These are phyloP conservation scores for Drosophila neutralis DNA, from an alignment of 2,888 invertebrate genomes.

Conservation along the genomic window DNA sequence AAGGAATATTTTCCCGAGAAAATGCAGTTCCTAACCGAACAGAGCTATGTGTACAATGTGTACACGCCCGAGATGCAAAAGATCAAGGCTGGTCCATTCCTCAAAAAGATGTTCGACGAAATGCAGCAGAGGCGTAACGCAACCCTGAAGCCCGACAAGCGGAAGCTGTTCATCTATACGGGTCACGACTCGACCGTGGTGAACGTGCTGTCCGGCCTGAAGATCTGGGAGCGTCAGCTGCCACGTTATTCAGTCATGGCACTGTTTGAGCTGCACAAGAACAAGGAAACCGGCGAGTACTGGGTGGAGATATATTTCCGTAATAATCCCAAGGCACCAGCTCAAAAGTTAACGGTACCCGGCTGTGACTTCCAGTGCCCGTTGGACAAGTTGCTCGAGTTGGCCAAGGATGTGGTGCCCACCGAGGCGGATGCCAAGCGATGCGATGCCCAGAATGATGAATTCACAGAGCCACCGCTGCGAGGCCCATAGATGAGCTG, in stretches of 20 bases:
- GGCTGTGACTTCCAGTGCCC: constrained; percentile 88
- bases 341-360: constrained; percentile 87
- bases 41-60: constrained; percentile 87
- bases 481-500: constrained; percentile 78
- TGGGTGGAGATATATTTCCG: constrained; percentile 84
- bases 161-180: constrained; percentile 88
- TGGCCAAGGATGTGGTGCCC: constrained; percentile 86
- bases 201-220: constrained; percentile 88
- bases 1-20: constrained; percentile 87
- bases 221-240: constrained; percentile 88
- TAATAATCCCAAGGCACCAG: constrained; percentile 86
- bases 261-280: constrained; percentile 88
- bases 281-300: constrained; percentile 85
- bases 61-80: constrained; percentile 87
- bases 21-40: constrained; percentile 86
- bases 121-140: constrained; percentile 86
- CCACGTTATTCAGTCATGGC: constrained; percentile 88
- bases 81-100: constrained; percentile 87
- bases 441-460: constrained; percentile 86
- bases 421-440: constrained; percentile 86
- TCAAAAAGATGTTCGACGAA: constrained; percentile 87
- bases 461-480: constrained; percentile 86
- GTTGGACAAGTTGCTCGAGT: constrained; percentile 86
- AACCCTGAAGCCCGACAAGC: constrained; percentile 84
- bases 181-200: constrained; percentile 91